Conservation (phyloP, 2,888 invertebrate genomes). For the Hypomecis atomaria region DNA sequence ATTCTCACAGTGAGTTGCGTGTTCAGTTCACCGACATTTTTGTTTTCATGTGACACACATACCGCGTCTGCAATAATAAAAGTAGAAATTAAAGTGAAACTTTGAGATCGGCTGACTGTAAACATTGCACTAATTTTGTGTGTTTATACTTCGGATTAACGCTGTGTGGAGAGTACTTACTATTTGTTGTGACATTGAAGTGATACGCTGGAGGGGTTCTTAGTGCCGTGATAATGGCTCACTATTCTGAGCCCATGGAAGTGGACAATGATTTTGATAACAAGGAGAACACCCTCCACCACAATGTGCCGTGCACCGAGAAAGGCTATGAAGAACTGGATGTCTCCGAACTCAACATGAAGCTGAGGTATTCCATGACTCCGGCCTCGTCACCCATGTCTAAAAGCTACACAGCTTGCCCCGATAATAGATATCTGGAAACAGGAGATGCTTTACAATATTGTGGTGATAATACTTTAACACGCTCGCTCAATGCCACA, state of each 20-base stretch:
- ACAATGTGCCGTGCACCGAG: conserved; percentile 72
- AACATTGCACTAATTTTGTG: conserved; percentile 70
- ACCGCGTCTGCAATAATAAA: conserved; percentile 60
- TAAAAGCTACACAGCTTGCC: conserved; percentile 66
- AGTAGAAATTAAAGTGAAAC: conserved; percentile 79
- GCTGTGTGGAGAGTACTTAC: conserved; percentile 46
- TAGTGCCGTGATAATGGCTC: conserved; percentile 64
- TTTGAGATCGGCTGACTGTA: conserved; percentile 70
- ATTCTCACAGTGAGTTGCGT: conserved; percentile 74
- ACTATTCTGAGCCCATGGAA: conserved; percentile 73
- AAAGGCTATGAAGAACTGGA: conserved; percentile 78
- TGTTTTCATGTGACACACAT: conserved; percentile 81
- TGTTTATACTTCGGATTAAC: conserved; percentile 56
- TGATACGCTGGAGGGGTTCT: conserved; percentile 37
- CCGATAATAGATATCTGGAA: conserved; percentile 58
- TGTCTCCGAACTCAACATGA: conserved; percentile 77
- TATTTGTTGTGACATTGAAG: conserved; percentile 28
- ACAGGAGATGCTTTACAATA: conserved; percentile 55
- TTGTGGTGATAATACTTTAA: conserved; percentile 60
- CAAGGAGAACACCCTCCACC: conserved; percentile 73
- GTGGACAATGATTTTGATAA: conserved; percentile 75
- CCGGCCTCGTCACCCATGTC: conserved; percentile 76
- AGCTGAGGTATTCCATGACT: conserved; percentile 74
- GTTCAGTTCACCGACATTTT: conserved; percentile 72
- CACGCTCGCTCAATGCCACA: conserved; percentile 67